Evolutionary conservation across 2,888 invertebrate genomes (phyloP).

Genomic region (Acanthosoma haemorrhoidale): DNA sequence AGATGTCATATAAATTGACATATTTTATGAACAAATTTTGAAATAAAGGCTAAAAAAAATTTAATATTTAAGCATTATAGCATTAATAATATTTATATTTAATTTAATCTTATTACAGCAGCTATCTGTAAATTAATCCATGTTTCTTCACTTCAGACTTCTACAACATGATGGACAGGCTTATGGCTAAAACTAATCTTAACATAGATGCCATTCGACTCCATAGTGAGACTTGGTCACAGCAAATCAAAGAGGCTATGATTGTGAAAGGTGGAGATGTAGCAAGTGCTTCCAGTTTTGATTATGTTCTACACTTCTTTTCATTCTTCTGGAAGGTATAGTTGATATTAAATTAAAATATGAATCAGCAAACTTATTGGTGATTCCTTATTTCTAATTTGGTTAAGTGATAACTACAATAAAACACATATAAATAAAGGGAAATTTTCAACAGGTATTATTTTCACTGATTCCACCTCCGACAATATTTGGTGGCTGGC

Average conservation of each 20-base stretch:
- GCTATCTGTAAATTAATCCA: neutral
- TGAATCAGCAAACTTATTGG: no score
- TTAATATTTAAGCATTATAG: neutral
- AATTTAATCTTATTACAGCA: neutral
- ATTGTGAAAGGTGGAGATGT: constrained; percentile 57
- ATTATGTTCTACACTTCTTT: constrained; percentile 54
- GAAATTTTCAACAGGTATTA: constrained; percentile 41
- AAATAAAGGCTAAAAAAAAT: neutral
- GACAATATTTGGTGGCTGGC: constrained; percentile 53
- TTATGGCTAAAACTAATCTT: constrained; percentile 52
- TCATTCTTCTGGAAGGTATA: constrained; percentile 53
- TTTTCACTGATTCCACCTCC: constrained; percentile 50
- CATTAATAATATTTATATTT: neutral
- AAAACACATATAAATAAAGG: no score
- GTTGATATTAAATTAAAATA: no score
- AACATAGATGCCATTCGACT: constrained; percentile 52
- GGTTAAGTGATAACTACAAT: no score
- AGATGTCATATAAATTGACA: neutral
- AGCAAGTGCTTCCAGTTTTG: constrained; percentile 50
- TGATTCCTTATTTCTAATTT: no score
- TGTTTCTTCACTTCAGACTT: constrained; percentile 47
- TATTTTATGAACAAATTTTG: neutral
- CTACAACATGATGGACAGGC: constrained; percentile 51
- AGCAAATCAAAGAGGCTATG: constrained; percentile 53
- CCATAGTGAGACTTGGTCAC: constrained; percentile 50